phyloP scores from a whole-genome alignment of 2,797 vertebrate genomes.

The Parauchenoglanis punctatus region DNA sequence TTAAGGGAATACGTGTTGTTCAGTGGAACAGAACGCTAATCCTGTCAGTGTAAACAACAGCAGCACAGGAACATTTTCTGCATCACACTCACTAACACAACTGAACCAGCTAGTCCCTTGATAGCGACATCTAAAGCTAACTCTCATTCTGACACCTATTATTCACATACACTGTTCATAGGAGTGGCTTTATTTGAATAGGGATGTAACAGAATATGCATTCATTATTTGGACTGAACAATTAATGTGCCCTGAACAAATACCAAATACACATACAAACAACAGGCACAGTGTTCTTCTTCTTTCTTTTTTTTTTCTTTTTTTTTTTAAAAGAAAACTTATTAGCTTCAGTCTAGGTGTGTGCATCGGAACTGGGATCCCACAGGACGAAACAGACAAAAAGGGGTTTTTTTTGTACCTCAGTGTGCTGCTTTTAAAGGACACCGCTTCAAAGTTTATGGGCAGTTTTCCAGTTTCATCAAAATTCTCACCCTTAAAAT shows the following conservation, averaged over 20 bases:
- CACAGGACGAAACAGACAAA: background rate
- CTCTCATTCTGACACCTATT: conserved; percentile 9
- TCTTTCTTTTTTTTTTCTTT: background rate
- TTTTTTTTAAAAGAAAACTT: background rate
- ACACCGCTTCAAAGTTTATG: background rate
- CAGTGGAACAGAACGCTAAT: background rate
- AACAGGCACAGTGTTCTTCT: background rate
- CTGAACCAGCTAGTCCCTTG: background rate
- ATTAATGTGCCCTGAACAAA: background rate
- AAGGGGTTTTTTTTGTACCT: too few relatives aligned
- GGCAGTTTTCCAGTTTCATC: background rate
- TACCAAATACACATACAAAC: background rate
- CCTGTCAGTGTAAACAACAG: background rate
- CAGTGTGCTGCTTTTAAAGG: background rate
- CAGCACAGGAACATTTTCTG: background rate
- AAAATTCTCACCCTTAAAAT: background rate
- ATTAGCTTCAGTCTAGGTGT: background rate
- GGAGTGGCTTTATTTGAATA: background rate
- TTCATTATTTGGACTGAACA: background rate
- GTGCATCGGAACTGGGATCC: background rate
- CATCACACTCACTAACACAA: background rate
- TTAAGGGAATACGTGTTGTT: background rate
- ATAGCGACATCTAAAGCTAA: conserved; percentile 6
- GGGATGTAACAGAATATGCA: background rate
- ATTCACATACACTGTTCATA: background rate